Evolutionary conservation across 2,113 vertebrate species (phyloP).

Genomic region (Poeciliopsis prolifica): DNA sequence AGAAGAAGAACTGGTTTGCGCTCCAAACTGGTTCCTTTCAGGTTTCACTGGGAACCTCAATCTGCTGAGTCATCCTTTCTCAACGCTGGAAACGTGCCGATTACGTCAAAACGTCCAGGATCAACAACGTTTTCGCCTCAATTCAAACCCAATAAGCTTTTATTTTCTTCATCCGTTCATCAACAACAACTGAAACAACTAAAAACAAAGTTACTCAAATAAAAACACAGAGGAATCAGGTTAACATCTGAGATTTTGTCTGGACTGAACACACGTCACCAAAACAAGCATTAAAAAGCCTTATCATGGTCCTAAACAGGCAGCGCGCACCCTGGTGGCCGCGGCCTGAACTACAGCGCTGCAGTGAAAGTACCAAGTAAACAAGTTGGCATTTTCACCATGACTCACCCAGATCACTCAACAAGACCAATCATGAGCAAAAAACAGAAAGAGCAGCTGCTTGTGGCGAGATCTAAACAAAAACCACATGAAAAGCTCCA

Average conservation of each 20-base stretch:
- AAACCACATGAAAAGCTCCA: background rate
- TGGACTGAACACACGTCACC: too few relatives aligned
- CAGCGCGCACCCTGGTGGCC: slow-evolving; percentile 54
- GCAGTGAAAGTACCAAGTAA: slow-evolving; percentile 42
- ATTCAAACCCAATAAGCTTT: slow-evolving; percentile 61
- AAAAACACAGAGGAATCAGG: slow-evolving; percentile 17
- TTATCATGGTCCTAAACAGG: background rate
- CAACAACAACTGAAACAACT: slow-evolving; percentile 60
- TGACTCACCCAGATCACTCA: slow-evolving; percentile 61
- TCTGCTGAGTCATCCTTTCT: background rate
- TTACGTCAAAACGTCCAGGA: background rate
- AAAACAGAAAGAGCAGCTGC: slow-evolving; percentile 2
- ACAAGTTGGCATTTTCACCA: slow-evolving; percentile 17
- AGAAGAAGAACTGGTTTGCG: background rate
- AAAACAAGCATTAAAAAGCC: background rate
- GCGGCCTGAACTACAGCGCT: slow-evolving; percentile 3
- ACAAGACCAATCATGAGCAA: slow-evolving; percentile 35
- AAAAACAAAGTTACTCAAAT: slow-evolving; percentile 28
- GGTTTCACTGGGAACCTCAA: background rate
- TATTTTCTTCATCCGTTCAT: slow-evolving; percentile 37
- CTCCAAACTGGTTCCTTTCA: background rate
- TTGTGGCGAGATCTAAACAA: slow-evolving; percentile 5
- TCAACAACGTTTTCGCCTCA: background rate
- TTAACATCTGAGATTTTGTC: too few relatives aligned
- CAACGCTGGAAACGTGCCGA: background rate